A percentile compares a stretch with the other conserved stretches of the same genome.
Evolutionary conservation across 2,888 invertebrate genomes (phyloP).

Genomic region (Scaptomyza cyrtandrae): DNA sequence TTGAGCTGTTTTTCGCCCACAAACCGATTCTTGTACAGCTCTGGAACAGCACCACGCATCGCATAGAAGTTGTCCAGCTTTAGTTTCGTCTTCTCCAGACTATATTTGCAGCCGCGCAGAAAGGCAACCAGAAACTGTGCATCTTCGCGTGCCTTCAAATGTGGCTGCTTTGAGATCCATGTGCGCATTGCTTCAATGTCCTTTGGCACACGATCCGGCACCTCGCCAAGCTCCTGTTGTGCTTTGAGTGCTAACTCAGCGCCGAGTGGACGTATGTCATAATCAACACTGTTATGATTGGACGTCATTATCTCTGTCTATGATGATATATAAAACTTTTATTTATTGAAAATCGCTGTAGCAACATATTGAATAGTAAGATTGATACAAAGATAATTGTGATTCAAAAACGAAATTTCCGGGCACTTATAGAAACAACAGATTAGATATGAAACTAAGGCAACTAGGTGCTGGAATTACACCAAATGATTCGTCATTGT

Average conservation of each 20-base stretch:
- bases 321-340: constrained; percentile 39
- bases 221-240: constrained; percentile 85
- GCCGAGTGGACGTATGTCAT: constrained; percentile 77
- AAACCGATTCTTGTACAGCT: constrained; percentile 85
- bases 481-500: constrained; percentile 38
- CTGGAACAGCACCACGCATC: constrained; percentile 86
- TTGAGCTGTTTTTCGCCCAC: constrained; percentile 78
- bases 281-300: constrained; percentile 33
- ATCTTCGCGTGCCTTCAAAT: constrained; percentile 83
- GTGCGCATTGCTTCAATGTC: constrained; percentile 84
- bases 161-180: constrained; percentile 86
- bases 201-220: constrained; percentile 83
- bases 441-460: constrained; percentile 47
- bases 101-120: constrained; percentile 86
- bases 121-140: constrained; percentile 86
- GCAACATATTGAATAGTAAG: neutral
- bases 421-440: constrained; percentile 1
- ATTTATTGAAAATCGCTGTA: constrained; percentile 63
- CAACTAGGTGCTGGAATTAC: constrained; percentile 21
- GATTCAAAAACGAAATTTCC: constrained; percentile 46
- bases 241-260: constrained; percentile 82
- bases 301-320: constrained; percentile 48
- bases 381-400: neutral
- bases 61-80: constrained; percentile 87
- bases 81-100: constrained; percentile 86